Evolutionary conservation across 2,888 invertebrate genomes (phyloP).

Genomic region (Buathra laborator): DNA sequence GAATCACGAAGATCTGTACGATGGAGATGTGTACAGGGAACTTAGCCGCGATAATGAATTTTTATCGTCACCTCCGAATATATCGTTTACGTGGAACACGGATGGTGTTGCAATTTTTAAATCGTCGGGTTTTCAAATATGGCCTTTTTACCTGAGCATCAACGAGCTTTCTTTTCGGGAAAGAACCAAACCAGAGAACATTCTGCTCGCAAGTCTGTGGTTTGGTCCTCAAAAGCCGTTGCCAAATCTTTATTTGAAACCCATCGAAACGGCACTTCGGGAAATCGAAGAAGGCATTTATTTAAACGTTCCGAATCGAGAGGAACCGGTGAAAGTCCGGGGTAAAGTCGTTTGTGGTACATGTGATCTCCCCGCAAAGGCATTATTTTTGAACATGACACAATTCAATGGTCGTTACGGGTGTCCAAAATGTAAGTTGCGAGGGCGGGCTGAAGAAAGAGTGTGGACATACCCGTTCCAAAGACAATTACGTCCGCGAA

Average conservation of each 20-base stretch:
- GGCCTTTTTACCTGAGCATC: slow-evolving; percentile 69
- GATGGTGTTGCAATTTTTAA: slow-evolving; percentile 58
- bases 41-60: slow-evolving; percentile 21
- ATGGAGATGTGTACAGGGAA: slow-evolving; percentile 34
- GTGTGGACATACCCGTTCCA: slow-evolving; percentile 25
- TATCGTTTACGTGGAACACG: slow-evolving; percentile 71
- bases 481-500: background rate
- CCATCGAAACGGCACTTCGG: background rate
- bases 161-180: slow-evolving; percentile 67
- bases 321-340: background rate
- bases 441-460: background rate
- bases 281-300: slow-evolving; percentile 8
- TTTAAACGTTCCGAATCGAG: background rate
- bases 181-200: slow-evolving; percentile 63
- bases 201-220: slow-evolving; percentile 67
- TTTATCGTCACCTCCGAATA: slow-evolving; percentile 45
- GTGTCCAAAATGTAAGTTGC: slow-evolving; percentile 45
- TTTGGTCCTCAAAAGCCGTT: slow-evolving; percentile 66
- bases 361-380: slow-evolving; percentile 51
- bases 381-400: slow-evolving; percentile 49
- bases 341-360: slow-evolving; percentile 1
- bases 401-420: slow-evolving; percentile 49
- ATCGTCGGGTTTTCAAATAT: slow-evolving; percentile 69
- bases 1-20: slow-evolving; percentile 39
- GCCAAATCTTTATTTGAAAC: slow-evolving; percentile 42